phyloP scores from a whole-genome alignment of 37 sponge, comb jelly and placozoan species.

The Ephydatia muelleri region DNA sequence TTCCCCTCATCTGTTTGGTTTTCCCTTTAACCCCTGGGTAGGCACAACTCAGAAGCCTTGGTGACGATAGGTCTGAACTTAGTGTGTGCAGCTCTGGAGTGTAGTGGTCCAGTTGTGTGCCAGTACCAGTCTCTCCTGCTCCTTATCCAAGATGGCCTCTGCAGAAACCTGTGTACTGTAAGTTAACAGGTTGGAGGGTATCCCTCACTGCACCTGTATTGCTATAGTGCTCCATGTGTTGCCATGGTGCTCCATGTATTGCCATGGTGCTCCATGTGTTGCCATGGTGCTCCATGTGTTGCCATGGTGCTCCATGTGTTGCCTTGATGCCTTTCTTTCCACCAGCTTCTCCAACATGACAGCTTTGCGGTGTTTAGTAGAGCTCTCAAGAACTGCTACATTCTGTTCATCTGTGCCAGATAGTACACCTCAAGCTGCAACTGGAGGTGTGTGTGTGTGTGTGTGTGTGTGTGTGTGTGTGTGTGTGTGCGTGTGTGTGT shows the following conservation, averaged over 20 bases:
- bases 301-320: not conserved
- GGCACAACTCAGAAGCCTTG: conserved; percentile 68
- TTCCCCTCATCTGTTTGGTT: too few species aligned
- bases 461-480: too few species aligned
- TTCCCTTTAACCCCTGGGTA: too few species aligned
- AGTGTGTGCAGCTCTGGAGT: conserved; percentile 82
- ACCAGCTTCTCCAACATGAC: conserved; percentile 67
- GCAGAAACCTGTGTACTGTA: conserved; percentile 71
- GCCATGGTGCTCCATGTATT: too few species aligned
- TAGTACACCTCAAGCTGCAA: conserved; percentile 70
- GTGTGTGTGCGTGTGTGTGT: too few species aligned
- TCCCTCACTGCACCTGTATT: too few species aligned
- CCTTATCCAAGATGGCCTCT: conserved; percentile 78
- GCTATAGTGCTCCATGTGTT: too few species aligned
- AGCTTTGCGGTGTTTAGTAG: conserved; percentile 64
- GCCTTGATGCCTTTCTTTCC: not conserved
- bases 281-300: too few species aligned
- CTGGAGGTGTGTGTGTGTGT: too few species aligned
- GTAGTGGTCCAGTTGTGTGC: conserved; percentile 59
- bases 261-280: too few species aligned
- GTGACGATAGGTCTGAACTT: conserved; percentile 84
- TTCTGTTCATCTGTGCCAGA: conserved; percentile 70
- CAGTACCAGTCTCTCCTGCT: conserved; percentile 50
- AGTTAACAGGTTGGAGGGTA: conserved; percentile 3
- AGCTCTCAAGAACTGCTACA: conserved; percentile 65